Base-by-base conservation (phyloP, 1,140 invertebrate genomes). In the Camponotus vicinus region DNA sequence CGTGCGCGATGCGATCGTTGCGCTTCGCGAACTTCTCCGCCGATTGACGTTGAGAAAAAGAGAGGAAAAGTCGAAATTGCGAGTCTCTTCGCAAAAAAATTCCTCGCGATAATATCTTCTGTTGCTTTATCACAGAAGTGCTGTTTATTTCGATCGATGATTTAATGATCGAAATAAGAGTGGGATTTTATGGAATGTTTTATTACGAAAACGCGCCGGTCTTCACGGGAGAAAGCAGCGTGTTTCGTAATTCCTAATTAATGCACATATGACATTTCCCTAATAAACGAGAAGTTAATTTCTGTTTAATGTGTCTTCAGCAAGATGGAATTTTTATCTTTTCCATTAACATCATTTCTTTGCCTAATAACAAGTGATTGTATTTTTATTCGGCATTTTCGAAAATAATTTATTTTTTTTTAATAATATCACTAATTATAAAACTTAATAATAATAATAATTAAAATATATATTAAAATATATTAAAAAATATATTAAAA, bases 1-100 rank as follows among this genome's bases (percentile, higher is more conserved):
- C 76, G 86, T 79, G 61, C 77, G 69, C 9, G 67, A 76, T 70
- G 63, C 85, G 59, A 89, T 83, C 71, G 79, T 87, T 59, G 34
- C 66, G 73, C 27, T 32, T 61, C 57, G 69, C 59, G 52, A 49
- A 21, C 40, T 40, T 57, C 4, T 11, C 18, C 27, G 4, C 18
- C 3, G 15, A 57, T 15, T 40, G n/a, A 11, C 21, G 37, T 9
- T 9, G 37, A 71, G 13, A 71, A 21, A 79, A 52, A 37, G 61
- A 83, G 42, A 83, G 32, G n/a, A 77, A 86, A 79, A 83, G 87
- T 83, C 52, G 57, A 34, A 18, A 11, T 40, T 45, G 15, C 49
- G 5, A 32, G 15, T 7, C 2, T 40, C 34, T 40, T 80, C 34
- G 34, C 40, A 15, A 18, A 42, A 9, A 45, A 59, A 27, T 6